Conservation (phyloP, 2,113 vertebrate genomes). For the Archocentrus centrarchus region DNA sequence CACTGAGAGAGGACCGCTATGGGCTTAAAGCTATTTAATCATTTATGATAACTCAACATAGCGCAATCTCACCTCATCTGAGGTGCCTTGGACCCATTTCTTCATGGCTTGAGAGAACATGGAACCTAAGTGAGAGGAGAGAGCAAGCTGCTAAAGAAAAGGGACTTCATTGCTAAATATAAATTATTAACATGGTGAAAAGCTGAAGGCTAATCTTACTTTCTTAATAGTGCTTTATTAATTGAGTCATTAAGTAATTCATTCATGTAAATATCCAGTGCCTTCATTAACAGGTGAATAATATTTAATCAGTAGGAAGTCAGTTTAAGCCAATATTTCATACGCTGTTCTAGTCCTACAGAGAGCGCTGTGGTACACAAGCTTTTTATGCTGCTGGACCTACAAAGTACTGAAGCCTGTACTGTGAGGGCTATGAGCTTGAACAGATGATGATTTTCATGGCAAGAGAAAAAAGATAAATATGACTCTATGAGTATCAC, state of each 20-base stretch:
- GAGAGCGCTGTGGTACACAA: background rate
- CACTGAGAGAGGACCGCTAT: background rate
- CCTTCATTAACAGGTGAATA: background rate
- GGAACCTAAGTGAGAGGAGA: constrained; percentile 59
- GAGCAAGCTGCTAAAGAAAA: background rate
- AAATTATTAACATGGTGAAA: background rate
- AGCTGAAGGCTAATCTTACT: background rate
- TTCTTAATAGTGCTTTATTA: background rate
- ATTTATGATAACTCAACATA: constrained; percentile 7
- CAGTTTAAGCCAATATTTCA: background rate
- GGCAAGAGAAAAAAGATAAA: constrained; percentile 25
- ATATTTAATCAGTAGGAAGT: constrained; percentile 1
- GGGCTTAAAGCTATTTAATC: background rate
- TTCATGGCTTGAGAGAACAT: constrained; percentile 81
- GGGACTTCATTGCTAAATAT: background rate
- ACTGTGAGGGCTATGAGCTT: background rate
- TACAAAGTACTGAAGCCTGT: background rate
- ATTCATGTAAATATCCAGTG: background rate
- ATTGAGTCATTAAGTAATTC: background rate
- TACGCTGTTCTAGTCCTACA: background rate
- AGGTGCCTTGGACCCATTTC: constrained; percentile 79
- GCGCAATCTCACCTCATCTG: constrained; percentile 69
- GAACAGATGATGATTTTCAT: constrained; percentile 13
- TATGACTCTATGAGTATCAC: background rate
- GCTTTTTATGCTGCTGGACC: background rate